A percentile compares a stretch with the other conserved stretches of the same genome.
Conservation (phyloP, 2,113 vertebrate genomes). For the Sminthopsis crassicaudata region DNA sequence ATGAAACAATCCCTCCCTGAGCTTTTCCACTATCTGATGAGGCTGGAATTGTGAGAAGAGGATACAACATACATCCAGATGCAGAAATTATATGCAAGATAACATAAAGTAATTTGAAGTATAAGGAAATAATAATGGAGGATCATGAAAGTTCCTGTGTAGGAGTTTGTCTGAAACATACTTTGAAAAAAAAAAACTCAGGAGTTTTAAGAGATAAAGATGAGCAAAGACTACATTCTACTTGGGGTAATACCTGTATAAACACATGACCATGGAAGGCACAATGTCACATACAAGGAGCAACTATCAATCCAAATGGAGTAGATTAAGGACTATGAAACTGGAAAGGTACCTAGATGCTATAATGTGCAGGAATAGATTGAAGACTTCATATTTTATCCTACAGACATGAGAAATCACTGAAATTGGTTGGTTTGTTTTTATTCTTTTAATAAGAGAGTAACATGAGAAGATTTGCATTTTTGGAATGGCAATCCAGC, state of each 20-base stretch:
- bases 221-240: background rate
- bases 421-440: background rate
- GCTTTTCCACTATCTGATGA: background rate
- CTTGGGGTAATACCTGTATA: background rate
- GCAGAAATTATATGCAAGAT: background rate
- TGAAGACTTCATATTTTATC: background rate
- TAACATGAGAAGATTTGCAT: background rate
- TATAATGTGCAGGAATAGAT: background rate
- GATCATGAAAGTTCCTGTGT: background rate
- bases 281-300: background rate
- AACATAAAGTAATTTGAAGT: background rate
- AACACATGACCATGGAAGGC: background rate
- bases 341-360: background rate
- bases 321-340: background rate
- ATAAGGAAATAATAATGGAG: background rate
- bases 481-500: background rate
- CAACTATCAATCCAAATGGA: background rate
- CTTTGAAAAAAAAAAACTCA: background rate
- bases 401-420: background rate
- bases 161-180: background rate
- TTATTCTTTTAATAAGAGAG: background rate
- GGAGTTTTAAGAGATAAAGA: background rate
- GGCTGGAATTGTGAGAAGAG: background rate
- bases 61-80: background rate
- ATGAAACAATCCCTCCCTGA: background rate